Evolutionary conservation across 2,888 invertebrate species (phyloP), one percentile per base, ranked within the genome.

Genomic region (Metellina segmentata): DNA sequence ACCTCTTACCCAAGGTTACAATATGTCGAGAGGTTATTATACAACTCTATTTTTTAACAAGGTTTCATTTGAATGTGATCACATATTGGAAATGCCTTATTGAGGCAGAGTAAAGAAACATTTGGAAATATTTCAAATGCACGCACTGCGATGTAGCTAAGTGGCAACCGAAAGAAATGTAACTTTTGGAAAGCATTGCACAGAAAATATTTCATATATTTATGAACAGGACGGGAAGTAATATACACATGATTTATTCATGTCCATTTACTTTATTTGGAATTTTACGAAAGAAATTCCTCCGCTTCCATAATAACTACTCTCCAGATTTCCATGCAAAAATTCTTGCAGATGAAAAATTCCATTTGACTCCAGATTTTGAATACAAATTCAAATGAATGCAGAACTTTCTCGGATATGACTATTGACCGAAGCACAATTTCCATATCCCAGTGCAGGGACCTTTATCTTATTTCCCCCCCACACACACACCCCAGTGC

Each of bases 201-300:
- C 5, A 6, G 11, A 6, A 61, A 11, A 11, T 16, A 61, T 61
- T 16, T 61, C 61, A 61, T 61, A 61, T 16, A 61, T 61, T 61
- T 61, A 16, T 61, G 61, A 61, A 13, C 61, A 61, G 6, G 13
- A 2, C 34, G 61, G 13, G 6, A 61, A 61, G 61, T 13, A 61
- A 61, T n/a, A 34, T 34, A 34, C 34, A 34, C 34, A 34, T 61
- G 7, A 61, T 61, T 5, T 61, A 61, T 61, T 61, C 61, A 61
- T 61, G 61, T 9, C 61, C 61, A 61, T 61, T 72, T 72, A 20
- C 72, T 72, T 72, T 72, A 72, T 9, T 72, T 72, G 16, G 52
- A 79, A 51, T 52, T 51, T 83, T 72, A n/a, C 48, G 9, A 77
- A 69, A 83, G 94, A 61, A 9, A 11, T 16, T 2, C 6, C 13